Percentiles rank a stretch among this genome's conserved stretches.
These are phyloP conservation scores for Pyrocephalus nanus DNA, from an alignment of 2,797 vertebrate genomes.

Conservation along the genomic window DNA sequence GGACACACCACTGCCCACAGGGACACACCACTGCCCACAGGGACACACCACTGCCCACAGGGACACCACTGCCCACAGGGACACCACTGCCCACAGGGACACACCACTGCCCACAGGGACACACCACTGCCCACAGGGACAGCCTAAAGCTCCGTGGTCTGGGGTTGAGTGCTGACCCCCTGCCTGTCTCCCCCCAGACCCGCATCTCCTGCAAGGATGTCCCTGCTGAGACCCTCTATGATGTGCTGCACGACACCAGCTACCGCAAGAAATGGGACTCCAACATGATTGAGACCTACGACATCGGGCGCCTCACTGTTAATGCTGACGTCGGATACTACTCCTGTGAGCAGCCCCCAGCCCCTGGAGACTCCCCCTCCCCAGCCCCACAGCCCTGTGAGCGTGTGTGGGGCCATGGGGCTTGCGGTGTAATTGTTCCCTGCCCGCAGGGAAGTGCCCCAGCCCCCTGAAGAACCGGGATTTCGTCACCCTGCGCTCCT, in stretches of 20 bases:
- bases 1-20: not conserved
- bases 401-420: rapidly evolving
- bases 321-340: constrained; percentile 88
- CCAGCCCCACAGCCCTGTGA: rapidly evolving
- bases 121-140: no score
- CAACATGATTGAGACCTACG: constrained; percentile 88
- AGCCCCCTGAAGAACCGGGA: constrained; percentile 88
- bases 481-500: constrained; percentile 88
- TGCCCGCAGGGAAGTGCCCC: constrained; percentile 82
- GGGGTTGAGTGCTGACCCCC: not conserved
- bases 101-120: no score
- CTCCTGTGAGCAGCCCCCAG: constrained; percentile 76
- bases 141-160: rapidly evolving
- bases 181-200: constrained; percentile 71
- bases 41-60: no score
- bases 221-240: constrained; percentile 80
- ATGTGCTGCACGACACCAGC: constrained; percentile 84
- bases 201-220: constrained; percentile 85
- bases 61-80: not conserved
- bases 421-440: not conserved
- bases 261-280: constrained; percentile 86
- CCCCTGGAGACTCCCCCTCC: not conserved
- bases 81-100: no score
- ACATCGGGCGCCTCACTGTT: constrained; percentile 84
- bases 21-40: no score